Conservation (phyloP, 2,888 invertebrate genomes). For the Pseudanteris insignis region DNA sequence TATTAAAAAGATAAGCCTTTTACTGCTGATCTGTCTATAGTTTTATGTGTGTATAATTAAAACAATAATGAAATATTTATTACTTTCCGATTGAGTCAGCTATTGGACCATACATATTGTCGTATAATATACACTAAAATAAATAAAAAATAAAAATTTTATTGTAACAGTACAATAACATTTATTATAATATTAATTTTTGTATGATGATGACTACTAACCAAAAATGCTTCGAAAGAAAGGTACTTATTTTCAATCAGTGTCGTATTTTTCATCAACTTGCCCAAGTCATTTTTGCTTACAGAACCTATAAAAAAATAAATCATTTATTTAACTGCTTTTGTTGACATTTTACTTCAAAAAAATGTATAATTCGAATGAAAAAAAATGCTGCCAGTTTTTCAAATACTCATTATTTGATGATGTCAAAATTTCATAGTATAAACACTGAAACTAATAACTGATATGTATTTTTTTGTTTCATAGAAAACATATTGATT, state of each 20-base stretch:
- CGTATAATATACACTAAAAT: conserved; percentile 74
- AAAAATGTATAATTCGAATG: background rate
- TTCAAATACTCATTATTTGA: no score
- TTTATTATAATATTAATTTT: no score
- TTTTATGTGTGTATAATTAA: no score
- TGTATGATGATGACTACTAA: background rate
- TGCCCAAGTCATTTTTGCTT: conserved; percentile 68
- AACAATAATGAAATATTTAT: no score
- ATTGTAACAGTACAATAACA: no score
- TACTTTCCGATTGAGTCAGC: conserved; percentile 82
- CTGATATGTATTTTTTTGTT: no score
- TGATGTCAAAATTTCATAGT: no score
- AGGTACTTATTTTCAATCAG: conserved; percentile 76
- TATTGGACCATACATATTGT: conserved; percentile 85
- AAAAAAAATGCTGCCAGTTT: no score
- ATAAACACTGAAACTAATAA: no score
- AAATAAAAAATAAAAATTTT: conserved; percentile 1
- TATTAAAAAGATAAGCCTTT: no score
- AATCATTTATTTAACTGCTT: background rate
- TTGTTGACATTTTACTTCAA: background rate
- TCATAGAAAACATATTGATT: no score
- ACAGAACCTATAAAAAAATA: conserved; percentile 55
- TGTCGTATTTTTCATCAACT: conserved; percentile 76
- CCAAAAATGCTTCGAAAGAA: conserved; percentile 78
- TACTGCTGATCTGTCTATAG: no score